These are phyloP conservation scores for Oxygymnocypris stewartii DNA, from an alignment of 2,113 vertebrate species.

Conservation along the genomic window DNA sequence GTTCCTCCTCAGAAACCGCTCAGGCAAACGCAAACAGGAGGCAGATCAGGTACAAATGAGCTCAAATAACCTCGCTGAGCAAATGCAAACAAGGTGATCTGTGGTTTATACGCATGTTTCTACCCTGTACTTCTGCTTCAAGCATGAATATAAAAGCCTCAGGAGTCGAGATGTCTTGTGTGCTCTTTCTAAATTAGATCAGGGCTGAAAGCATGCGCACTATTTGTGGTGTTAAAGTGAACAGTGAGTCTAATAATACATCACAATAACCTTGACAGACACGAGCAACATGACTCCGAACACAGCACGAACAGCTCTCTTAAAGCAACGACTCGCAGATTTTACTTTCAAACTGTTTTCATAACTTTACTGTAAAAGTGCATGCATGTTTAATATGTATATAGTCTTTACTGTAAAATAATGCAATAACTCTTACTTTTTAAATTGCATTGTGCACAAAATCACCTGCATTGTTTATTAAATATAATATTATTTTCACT, in stretches of 20 bases:
- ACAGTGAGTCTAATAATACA: constrained; percentile 64
- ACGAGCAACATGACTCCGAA: constrained; percentile 66
- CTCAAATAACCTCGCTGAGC: background rate
- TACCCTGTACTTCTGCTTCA: background rate
- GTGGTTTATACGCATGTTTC: background rate
- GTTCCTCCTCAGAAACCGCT: constrained; percentile 64
- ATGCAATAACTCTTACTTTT: background rate
- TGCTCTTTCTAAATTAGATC: constrained; percentile 9
- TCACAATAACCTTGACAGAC: constrained; percentile 41
- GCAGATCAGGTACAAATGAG: constrained; percentile 51
- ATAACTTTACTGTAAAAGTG: background rate
- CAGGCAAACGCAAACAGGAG: constrained; percentile 60
- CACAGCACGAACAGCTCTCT: constrained; percentile 13
- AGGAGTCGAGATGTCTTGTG: constrained; percentile 24
- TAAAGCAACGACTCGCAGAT: background rate
- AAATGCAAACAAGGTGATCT: background rate
- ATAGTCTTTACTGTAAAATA: background rate
- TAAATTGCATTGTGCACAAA: background rate
- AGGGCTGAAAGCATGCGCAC: constrained; percentile 11
- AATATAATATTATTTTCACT: background rate
- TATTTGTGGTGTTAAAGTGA: constrained; percentile 52
- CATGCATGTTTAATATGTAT: background rate
- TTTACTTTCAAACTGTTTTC: background rate
- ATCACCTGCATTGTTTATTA: background rate
- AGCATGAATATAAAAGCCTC: background rate